Evolutionary conservation across 2,797 vertebrate species (phyloP).

Genomic region (Varecia variegata): DNA sequence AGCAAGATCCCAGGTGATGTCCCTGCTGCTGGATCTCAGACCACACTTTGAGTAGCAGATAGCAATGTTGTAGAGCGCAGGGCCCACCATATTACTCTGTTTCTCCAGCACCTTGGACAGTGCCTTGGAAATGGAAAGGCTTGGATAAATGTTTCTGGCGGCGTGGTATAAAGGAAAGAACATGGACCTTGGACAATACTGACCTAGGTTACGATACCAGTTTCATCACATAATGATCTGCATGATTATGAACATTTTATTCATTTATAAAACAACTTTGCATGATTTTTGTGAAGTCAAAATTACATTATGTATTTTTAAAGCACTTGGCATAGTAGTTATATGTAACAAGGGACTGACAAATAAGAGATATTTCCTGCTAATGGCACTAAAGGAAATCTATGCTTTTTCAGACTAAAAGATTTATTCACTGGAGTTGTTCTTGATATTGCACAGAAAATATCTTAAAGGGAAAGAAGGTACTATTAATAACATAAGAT

Average conservation of each 20-base stretch:
- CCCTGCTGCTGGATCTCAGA: not conserved
- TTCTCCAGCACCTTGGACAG: not conserved
- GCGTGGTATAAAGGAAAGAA: not conserved
- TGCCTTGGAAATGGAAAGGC: not conserved
- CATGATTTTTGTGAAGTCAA: not conserved
- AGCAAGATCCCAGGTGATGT: not conserved
- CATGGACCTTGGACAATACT: not conserved
- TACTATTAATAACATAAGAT: not conserved
- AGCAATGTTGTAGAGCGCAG: not conserved
- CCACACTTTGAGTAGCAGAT: not conserved
- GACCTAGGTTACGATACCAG: not conserved
- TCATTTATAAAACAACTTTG: not conserved
- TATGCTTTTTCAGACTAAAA: not conserved
- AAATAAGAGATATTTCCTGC: not conserved
- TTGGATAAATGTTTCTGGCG: not conserved
- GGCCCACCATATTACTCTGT: not conserved
- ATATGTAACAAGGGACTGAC: not conserved
- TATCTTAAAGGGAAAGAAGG: not conserved
- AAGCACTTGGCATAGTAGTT: not conserved
- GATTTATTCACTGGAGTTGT: not conserved
- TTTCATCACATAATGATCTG: not conserved
- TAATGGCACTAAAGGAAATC: not conserved
- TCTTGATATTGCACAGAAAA: not conserved
- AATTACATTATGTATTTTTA: conserved; percentile 10
- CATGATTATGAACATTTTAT: not conserved